phyloP scores from a whole-genome alignment of 92 coral and sea anemone species.

The Metridium senile region DNA sequence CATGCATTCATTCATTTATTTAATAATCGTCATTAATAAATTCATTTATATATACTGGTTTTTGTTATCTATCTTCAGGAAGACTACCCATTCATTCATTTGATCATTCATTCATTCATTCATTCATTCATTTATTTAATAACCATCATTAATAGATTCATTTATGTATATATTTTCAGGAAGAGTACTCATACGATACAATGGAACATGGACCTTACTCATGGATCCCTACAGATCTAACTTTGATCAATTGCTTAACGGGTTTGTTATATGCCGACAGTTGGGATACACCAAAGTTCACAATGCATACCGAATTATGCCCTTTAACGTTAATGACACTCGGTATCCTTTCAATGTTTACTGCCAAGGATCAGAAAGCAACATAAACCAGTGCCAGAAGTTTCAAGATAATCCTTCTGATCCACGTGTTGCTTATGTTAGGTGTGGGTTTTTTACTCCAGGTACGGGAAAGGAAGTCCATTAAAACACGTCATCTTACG shows the following conservation, averaged over 20 bases:
- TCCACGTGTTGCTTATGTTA: background rate
- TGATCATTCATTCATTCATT: no score
- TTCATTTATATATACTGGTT: no score
- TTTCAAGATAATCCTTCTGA: background rate
- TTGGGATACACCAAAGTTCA: background rate
- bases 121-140: no score
- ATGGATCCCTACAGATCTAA: background rate
- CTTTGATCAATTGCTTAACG: background rate
- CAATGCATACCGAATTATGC: background rate
- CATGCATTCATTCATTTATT: no score
- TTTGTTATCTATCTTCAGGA: no score
- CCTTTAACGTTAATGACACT: background rate
- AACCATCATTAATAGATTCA: no score
- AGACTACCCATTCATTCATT: no score
- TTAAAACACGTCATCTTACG: background rate
- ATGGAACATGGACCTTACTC: background rate
- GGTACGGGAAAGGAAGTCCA: background rate
- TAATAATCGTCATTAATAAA: no score
- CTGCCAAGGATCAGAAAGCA: background rate
- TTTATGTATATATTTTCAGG: background rate
- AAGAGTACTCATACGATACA: background rate
- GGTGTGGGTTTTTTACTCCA: background rate
- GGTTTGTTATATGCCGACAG: background rate
- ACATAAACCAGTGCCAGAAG: background rate
- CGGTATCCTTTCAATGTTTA: background rate